Conservation (phyloP, 2,888 invertebrate species). For the Athalia circularis region DNA sequence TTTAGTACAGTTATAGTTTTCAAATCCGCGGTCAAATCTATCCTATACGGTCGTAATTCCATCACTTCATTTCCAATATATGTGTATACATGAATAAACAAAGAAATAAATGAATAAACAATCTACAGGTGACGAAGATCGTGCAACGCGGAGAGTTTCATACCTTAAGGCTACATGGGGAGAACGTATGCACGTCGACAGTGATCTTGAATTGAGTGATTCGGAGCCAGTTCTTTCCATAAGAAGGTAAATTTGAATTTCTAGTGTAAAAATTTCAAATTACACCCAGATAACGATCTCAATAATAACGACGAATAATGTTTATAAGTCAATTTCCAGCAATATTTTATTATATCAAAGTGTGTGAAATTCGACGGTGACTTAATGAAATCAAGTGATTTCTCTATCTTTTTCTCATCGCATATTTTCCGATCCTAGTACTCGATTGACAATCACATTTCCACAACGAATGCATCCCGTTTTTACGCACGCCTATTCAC, state of each 20-base stretch:
- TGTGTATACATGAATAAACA: not conserved
- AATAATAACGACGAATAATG: not conserved
- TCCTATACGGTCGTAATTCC: too few relatives aligned
- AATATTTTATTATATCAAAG: too few relatives aligned
- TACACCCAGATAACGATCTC: not conserved
- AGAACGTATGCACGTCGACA: slow-evolving; percentile 84
- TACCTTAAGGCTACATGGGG: slow-evolving; percentile 95
- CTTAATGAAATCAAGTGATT: too few relatives aligned
- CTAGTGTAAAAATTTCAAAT: not conserved
- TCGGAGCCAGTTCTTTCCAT: slow-evolving; percentile 77
- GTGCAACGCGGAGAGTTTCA: slow-evolving; percentile 92
- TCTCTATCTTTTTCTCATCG: too few relatives aligned
- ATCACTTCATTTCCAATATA: too few relatives aligned
- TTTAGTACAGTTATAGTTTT: too few relatives aligned
- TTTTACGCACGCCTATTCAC: not conserved
- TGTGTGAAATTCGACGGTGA: too few relatives aligned
- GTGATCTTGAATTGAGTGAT: slow-evolving; percentile 80
- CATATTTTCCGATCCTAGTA: too few relatives aligned
- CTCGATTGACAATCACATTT: not conserved
- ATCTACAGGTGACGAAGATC: slow-evolving; percentile 84
- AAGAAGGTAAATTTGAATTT: slow-evolving; percentile 78
- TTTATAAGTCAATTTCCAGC: not conserved
- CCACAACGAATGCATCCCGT: not conserved
- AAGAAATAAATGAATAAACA: not conserved
- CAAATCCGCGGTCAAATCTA: too few relatives aligned